Percentiles rank a stretch among this genome's conserved stretches.
These are phyloP conservation scores for Philereme transversata DNA, from an alignment of 2,888 invertebrate genomes.

Conservation along the genomic window DNA sequence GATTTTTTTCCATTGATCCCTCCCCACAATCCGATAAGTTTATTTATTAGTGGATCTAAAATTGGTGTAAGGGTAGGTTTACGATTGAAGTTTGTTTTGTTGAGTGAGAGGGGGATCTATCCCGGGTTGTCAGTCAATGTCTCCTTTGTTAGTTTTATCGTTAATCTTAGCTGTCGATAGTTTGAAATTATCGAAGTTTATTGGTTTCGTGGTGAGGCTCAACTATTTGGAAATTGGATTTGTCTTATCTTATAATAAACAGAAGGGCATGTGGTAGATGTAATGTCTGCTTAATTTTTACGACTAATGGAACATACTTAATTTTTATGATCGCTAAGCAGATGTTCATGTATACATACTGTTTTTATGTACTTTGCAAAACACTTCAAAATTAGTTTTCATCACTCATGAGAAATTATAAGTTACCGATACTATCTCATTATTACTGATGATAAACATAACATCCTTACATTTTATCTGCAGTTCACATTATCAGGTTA, in stretches of 20 bases:
- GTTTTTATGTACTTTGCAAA: too few relatives aligned
- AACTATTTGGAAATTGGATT: slow-evolving; percentile 1
- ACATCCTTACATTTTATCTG: too few relatives aligned
- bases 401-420: too few relatives aligned
- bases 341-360: neutral
- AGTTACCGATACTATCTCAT: too few relatives aligned
- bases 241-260: slow-evolving; percentile 12
- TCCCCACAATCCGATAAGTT: slow-evolving; percentile 71
- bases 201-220: slow-evolving; percentile 16
- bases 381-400: too few relatives aligned
- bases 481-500: too few relatives aligned
- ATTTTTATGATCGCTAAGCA: neutral
- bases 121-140: slow-evolving; percentile 63
- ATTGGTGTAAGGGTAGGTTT: slow-evolving; percentile 70
- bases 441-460: too few relatives aligned
- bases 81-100: slow-evolving; percentile 69
- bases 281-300: slow-evolving; percentile 13
- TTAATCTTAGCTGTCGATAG: slow-evolving; percentile 55
- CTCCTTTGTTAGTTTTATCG: slow-evolving; percentile 58
- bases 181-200: slow-evolving; percentile 41
- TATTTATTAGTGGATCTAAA: slow-evolving; percentile 78
- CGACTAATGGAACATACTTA: slow-evolving; percentile 11
- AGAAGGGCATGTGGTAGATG: slow-evolving; percentile 13
- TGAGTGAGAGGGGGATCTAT: slow-evolving; percentile 63
- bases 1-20: slow-evolving; percentile 46